phyloP scores from a whole-genome alignment of 2,888 invertebrate genomes.

The Physocephala rufipes region DNA sequence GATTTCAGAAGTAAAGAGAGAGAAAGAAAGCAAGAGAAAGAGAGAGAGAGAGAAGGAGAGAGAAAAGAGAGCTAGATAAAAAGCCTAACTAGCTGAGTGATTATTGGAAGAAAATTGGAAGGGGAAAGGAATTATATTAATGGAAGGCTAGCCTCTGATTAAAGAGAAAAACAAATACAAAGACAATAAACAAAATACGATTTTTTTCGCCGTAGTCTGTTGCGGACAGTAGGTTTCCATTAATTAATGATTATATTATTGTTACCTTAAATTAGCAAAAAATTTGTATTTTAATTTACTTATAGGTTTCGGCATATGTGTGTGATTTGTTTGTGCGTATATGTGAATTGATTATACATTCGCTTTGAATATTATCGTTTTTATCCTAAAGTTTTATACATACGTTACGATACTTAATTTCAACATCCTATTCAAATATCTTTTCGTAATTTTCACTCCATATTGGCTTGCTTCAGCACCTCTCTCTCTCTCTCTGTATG shows the following conservation, averaged over 20 bases:
- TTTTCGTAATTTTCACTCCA: too few relatives aligned
- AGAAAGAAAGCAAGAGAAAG: neutral
- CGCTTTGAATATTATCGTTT: neutral
- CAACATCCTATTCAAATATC: too few relatives aligned
- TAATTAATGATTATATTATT: too few relatives aligned
- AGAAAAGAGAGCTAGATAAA: neutral
- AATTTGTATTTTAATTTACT: too few relatives aligned
- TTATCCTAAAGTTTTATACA: too few relatives aligned
- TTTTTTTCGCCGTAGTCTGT: too few relatives aligned
- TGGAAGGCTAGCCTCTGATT: too few relatives aligned
- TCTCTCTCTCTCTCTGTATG: neutral
- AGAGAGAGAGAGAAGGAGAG: neutral
- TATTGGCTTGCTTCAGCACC: too few relatives aligned
- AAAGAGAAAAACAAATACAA: neutral
- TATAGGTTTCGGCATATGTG: neutral
- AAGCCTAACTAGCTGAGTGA: neutral
- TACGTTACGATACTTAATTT: too few relatives aligned
- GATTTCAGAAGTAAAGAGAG: neutral
- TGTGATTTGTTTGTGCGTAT: neutral
- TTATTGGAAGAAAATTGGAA: neutral
- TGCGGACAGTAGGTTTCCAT: too few relatives aligned
- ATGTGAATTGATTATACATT: neutral
- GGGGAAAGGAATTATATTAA: too few relatives aligned
- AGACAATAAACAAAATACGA: neutral
- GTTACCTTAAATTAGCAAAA: too few relatives aligned